Evolutionary conservation across 2,113 vertebrate genomes (phyloP).

Genomic region (Trichechus manatus): DNA sequence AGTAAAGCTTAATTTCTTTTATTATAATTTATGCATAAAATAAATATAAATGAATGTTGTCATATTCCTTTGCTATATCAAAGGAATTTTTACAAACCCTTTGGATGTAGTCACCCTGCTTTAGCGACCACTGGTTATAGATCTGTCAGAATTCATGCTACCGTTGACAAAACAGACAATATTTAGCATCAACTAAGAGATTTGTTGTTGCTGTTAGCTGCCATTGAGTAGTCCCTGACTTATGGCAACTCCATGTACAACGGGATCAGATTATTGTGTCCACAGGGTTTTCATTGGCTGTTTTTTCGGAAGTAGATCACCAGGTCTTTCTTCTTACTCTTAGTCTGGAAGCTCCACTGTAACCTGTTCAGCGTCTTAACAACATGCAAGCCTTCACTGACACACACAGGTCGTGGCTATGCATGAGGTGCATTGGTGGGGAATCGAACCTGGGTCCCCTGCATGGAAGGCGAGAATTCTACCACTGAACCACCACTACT

Average conservation of each 20-base stretch:
- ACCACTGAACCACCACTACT: background rate
- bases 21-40: background rate
- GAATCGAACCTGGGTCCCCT: background rate
- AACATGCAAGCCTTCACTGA: background rate
- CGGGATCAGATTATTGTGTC: background rate
- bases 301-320: background rate
- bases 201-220: background rate
- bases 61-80: background rate
- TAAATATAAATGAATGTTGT: background rate
- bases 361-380: background rate
- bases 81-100: background rate
- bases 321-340: background rate
- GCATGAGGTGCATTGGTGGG: background rate
- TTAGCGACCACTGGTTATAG: background rate
- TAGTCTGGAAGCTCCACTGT: background rate
- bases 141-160: background rate
- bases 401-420: background rate
- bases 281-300: background rate
- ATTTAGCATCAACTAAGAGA: background rate
- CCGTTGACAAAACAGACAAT: background rate
- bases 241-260: background rate
- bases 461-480: background rate
- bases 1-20: background rate
- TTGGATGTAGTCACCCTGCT: background rate
- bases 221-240: background rate